Conservation (phyloP, 1,140 invertebrate genomes). For the Drosophila lacertosa region DNA sequence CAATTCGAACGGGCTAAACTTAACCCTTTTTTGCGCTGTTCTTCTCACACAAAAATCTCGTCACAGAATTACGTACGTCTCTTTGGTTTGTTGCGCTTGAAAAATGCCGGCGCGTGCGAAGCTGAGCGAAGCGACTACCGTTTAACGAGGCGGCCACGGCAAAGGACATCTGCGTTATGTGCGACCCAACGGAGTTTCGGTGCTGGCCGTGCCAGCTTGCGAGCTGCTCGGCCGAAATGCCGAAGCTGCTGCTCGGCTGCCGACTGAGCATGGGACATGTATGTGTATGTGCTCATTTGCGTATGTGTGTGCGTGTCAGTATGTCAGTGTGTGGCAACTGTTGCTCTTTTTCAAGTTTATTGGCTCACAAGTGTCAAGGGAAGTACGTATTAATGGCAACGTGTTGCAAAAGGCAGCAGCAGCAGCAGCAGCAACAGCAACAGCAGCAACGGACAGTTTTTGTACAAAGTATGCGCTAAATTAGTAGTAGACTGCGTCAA, state of each 20-base stretch:
- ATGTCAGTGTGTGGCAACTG: constrained; percentile 62
- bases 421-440: constrained; percentile 20
- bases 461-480: constrained; percentile 35
- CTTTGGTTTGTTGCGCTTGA: not conserved
- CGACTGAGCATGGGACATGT: constrained; percentile 11
- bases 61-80: constrained; percentile 31
- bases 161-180: constrained; percentile 80
- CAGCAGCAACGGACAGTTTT: constrained; percentile 27
- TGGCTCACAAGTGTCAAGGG: constrained; percentile 82
- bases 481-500: constrained; percentile 41
- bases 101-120: constrained; percentile 61
- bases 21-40: not conserved
- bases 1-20: constrained; percentile 11
- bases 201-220: not conserved
- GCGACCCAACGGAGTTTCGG: constrained; percentile 43
- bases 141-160: constrained; percentile 64
- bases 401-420: constrained; percentile 61
- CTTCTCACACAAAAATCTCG: too few species aligned
- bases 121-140: constrained; percentile 1
- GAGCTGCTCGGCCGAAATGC: constrained; percentile 7
- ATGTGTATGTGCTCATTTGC: constrained; percentile 15
- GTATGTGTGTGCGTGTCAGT: constrained; percentile 33
- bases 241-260: constrained; percentile 36
- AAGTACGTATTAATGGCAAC: constrained; percentile 81
- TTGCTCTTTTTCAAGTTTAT: constrained; percentile 83